phyloP scores from a whole-genome alignment of 2,113 vertebrate species.

The Paedocypris sp. region DNA sequence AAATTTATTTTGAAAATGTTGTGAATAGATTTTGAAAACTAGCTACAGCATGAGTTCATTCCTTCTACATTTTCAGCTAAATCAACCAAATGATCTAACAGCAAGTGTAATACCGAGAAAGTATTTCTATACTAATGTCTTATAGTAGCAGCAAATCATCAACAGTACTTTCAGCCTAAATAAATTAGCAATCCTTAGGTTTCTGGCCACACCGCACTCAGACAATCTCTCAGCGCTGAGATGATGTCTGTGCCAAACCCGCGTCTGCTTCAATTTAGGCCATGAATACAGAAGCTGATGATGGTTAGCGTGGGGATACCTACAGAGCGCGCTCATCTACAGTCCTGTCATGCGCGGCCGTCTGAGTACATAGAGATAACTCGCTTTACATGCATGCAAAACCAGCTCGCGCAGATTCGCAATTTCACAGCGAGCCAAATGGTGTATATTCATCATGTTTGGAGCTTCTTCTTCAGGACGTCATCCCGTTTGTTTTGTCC shows the following conservation, averaged over 20 bases:
- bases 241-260: not conserved
- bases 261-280: not conserved
- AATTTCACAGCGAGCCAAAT: not conserved
- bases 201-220: too few species aligned
- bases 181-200: too few species aligned
- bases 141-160: too few species aligned
- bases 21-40: too few species aligned
- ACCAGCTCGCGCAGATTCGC: slow-evolving; percentile 1
- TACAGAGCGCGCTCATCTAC: not conserved
- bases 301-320: not conserved
- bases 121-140: too few species aligned
- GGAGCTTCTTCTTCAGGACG: not conserved
- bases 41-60: too few species aligned
- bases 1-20: too few species aligned
- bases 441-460: not conserved
- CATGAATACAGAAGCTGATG: not conserved
- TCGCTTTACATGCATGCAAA: slow-evolving; percentile 8
- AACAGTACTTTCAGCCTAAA: too few species aligned
- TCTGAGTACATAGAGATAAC: slow-evolving; percentile 1
- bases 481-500: not conserved
- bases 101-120: too few species aligned
- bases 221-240: too few species aligned
- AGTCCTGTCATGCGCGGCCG: slow-evolving; percentile 14
- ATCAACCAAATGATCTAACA: too few species aligned
- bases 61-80: too few species aligned